Base-by-base conservation (phyloP, 2,888 invertebrate species). In the Melipona beecheii region DNA sequence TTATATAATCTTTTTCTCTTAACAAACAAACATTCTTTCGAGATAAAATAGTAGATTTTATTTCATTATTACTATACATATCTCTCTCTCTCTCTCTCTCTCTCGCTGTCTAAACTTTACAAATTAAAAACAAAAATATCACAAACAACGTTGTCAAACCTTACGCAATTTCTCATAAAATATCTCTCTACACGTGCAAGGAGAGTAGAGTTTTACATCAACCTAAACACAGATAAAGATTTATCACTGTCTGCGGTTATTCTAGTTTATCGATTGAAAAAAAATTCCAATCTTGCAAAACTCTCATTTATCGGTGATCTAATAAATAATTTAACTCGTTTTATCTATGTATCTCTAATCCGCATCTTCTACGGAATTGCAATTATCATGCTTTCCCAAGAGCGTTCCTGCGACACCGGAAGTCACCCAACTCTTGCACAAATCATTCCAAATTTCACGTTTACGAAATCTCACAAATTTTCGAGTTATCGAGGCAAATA, bases 91-190 rank as follows among this genome's bases (percentile, higher is more conserved):
- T 43, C 43, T 43, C 49, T 21, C 0, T 54, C 21, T 21, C 54
- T 54, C 54, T 54, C n/a, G 13, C 13, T 13, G 11, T n/a, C n/a
- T 49, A 64, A 65, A 43, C 24, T 54, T 52, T 6, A 19, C 9
- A 0, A 19, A 64, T n/a, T n/a, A 17, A 24, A 49, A 24, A 64
- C 4, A 50, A 24, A 27, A 36, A 24, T 17, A n/a, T 6, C 17
- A 19, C 5, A n/a, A 52, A 52, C 11, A 19, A 50, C n/a, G n/a
- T 24, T 19, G 21, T 21, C 65, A 27, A 27, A n/a, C 43, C 64
- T 65, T 74, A 24, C 52, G 65, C 65, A 75, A 65, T 52, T 65
- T 65, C 31, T n/a, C 19, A 4, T 19, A 43, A 24, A 65, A 65
- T 36, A 11, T 74, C 36, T 52, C 43, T 2, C 27, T 2, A 6